Evolutionary conservation across 2,888 invertebrate genomes (phyloP), one percentile per base, ranked within the genome.

Genomic region (Perizoma affinitatum): DNA sequence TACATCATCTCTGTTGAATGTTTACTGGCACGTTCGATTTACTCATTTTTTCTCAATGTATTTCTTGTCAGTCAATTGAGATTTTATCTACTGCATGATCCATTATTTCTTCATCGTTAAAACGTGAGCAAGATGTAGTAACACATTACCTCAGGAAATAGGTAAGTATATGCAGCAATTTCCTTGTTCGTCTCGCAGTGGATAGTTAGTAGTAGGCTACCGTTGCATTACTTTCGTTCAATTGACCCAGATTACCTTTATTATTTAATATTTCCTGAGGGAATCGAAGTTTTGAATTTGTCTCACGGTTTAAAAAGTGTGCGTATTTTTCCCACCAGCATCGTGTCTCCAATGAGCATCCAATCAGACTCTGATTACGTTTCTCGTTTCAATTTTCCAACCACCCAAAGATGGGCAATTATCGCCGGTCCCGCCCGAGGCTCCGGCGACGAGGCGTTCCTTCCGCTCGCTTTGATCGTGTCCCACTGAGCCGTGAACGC

Each of bases 91-190:
- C 4, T 42, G 1, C 8, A 38, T 5, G 1, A 22, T 5, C 38
- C 5, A 38, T 9, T 41, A 9, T 41, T 41, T 8, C 5, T 42
- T 10, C 10, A 42, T 10, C 10, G 10, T 5, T 42, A 7, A 40
- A 6, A 52, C 52, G 36, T 52, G 44, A 52, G 35, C 52, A 22
- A 9, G 44, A 45, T 52, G 56, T 62, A 59, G 48, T 54, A 11
- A 38, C 38, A 38, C 45, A 22, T 46, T 5, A n/a, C 10, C 22
- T 46, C 42, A 54, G 42, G 58, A 59, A 65, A 62, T 54, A 41
- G 46, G 55, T 50, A 62, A 65, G 22, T 22, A 22, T 22, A 58
- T 58, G 60, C 57, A 53, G 40, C 62, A 65, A 53, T 45, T 58
- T 62, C 60, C 62, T 36, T 8, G 40, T n/a, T 7, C 33, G 22